These are phyloP conservation scores for Drosophila pruinosa DNA, from an alignment of 1,140 invertebrate species.

Conservation along the genomic window DNA sequence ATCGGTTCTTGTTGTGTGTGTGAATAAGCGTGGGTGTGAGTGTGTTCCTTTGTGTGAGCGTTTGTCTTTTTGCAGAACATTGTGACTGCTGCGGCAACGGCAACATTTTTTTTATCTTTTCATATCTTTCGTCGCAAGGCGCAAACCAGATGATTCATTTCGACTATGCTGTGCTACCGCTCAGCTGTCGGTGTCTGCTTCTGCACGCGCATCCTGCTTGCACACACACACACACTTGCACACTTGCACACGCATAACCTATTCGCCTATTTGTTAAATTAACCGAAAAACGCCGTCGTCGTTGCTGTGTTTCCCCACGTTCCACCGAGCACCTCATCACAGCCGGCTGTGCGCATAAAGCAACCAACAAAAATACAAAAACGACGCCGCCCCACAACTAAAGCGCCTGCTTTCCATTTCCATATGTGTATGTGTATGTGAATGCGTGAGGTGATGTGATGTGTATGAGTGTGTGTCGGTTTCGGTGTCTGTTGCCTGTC, in stretches of 20 bases:
- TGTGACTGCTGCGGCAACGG: too few relatives aligned
- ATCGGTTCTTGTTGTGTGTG: constrained; percentile 24
- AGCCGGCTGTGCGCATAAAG: constrained; percentile 22
- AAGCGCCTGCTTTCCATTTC: constrained; percentile 47
- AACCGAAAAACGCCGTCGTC: constrained; percentile 42
- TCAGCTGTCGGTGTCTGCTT: constrained; percentile 24
- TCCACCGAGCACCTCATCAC: background rate
- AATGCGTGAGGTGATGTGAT: background rate
- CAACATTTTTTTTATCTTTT: constrained; percentile 48
- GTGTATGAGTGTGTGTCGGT: constrained; percentile 8
- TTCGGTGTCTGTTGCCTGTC: constrained; percentile 54
- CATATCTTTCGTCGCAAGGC: constrained; percentile 48
- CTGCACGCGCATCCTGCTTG: constrained; percentile 39
- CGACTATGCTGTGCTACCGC: constrained; percentile 15
- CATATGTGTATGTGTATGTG: constrained; percentile 23
- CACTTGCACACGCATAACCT: background rate
- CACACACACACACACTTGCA: constrained; percentile 13
- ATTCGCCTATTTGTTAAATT: constrained; percentile 68
- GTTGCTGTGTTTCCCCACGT: background rate
- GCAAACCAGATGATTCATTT: constrained; percentile 58
- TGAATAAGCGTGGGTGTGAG: constrained; percentile 9
- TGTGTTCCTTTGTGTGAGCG: constrained; percentile 32
- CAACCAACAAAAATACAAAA: constrained; percentile 25
- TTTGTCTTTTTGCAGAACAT: constrained; percentile 22
- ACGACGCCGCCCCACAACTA: constrained; percentile 21